phyloP scores from a whole-genome alignment of 2,888 invertebrate species.

The Rotaria sp. region DNA sequence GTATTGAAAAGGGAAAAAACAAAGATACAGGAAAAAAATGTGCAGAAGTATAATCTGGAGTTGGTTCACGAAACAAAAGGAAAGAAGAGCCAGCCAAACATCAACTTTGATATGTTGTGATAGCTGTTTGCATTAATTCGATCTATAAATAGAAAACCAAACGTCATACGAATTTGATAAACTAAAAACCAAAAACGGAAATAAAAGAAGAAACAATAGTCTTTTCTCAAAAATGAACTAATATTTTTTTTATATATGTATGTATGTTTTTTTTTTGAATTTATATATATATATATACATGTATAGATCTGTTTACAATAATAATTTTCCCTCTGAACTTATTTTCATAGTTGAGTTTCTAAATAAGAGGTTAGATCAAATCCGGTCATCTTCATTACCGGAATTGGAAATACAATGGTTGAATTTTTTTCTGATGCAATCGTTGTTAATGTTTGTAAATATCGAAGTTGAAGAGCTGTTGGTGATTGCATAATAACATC shows the following conservation, averaged over 20 bases:
- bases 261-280: neutral
- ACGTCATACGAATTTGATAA: neutral
- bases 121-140: constrained; percentile 24
- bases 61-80: neutral
- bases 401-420: constrained; percentile 52
- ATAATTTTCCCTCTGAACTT: neutral
- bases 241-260: neutral
- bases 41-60: neutral
- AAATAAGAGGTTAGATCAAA: neutral
- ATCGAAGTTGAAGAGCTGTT: constrained; percentile 65
- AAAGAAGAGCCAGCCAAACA: neutral
- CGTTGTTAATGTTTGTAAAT: constrained; percentile 51
- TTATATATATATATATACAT: neutral
- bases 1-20: neutral
- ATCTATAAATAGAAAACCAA: neutral
- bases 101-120: neutral
- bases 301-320: neutral
- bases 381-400: constrained; percentile 18
- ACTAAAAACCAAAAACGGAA: neutral
- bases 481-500: constrained; percentile 75
- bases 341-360: constrained; percentile 18
- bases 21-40: neutral
- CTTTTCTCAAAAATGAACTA: neutral
- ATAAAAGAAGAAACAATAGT: neutral
- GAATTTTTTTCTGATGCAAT: constrained; percentile 53